A percentile compares a stretch with the other conserved stretches of the same genome.
Evolutionary conservation across 2,888 invertebrate genomes (phyloP).

Genomic region (Epistrophe grossulariae): DNA sequence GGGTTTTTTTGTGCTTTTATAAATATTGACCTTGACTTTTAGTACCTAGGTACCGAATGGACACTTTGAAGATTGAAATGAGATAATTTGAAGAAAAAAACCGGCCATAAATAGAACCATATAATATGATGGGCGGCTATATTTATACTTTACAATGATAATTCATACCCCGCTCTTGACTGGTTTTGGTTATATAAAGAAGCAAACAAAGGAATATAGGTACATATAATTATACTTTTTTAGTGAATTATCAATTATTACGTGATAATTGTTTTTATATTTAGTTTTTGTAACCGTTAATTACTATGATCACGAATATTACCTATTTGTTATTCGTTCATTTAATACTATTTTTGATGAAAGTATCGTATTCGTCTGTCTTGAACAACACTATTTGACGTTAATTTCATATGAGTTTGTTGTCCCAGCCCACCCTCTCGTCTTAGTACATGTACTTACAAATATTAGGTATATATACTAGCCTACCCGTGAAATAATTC

Average conservation of each 20-base stretch:
- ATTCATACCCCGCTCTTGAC: neutral
- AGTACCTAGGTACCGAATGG: neutral
- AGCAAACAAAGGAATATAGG: too few relatives aligned
- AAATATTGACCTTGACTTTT: conserved; percentile 26
- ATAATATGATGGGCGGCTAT: neutral
- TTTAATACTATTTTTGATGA: neutral
- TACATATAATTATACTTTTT: neutral
- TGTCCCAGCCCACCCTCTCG: neutral
- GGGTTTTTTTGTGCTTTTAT: neutral
- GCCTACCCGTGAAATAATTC: too few relatives aligned
- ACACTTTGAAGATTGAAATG: neutral
- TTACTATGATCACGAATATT: conserved; percentile 3
- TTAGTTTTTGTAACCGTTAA: neutral
- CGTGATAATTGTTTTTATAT: neutral
- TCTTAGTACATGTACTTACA: neutral
- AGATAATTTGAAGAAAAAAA: conserved; percentile 13
- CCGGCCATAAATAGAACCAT: conserved; percentile 18
- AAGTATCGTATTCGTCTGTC: neutral
- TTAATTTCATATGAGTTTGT: neutral
- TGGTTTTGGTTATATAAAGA: neutral
- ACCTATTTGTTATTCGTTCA: neutral
- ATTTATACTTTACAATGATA: neutral
- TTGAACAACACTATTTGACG: neutral
- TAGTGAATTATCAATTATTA: neutral
- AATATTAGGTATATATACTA: too few relatives aligned